These are phyloP conservation scores for Cyanoderma ruficeps DNA, from an alignment of 2,113 vertebrate genomes.

Conservation along the genomic window DNA sequence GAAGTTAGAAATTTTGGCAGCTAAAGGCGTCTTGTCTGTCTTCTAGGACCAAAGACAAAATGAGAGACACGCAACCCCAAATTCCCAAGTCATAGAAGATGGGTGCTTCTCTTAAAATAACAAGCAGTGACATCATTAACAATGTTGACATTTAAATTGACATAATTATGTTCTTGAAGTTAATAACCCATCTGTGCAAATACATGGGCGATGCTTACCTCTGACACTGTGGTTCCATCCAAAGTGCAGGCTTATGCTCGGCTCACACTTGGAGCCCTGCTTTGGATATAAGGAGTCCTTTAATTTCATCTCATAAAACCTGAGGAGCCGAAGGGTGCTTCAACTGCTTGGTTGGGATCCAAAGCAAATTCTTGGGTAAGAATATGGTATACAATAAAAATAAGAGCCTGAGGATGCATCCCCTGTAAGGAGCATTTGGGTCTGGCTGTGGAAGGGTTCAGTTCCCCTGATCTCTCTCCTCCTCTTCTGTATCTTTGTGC, in stretches of 20 bases:
- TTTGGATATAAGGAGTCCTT: neutral
- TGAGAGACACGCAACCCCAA: neutral
- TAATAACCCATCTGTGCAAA: conserved; percentile 28
- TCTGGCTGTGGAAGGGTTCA: neutral
- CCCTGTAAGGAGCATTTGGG: fast-evolving
- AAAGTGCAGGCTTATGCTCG: neutral
- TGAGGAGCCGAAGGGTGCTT: neutral
- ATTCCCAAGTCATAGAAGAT: neutral
- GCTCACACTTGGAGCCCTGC: neutral
- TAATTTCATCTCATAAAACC: neutral
- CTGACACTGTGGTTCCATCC: neutral
- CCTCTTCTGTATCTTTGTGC: fast-evolving
- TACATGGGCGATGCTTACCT: neutral
- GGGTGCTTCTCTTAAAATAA: conserved; percentile 23
- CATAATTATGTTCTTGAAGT: conserved; percentile 25
- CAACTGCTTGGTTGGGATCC: neutral
- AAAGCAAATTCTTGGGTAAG: neutral
- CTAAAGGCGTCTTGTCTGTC: neutral
- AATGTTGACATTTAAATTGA: conserved; percentile 42
- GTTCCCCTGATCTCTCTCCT: neutral
- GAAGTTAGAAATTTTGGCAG: conserved; percentile 37
- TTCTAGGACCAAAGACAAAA: conserved; percentile 23
- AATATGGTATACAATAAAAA: neutral
- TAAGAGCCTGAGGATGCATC: neutral
- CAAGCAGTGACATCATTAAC: conserved; percentile 14